phyloP scores from a whole-genome alignment of 2,888 invertebrate genomes.

The Hololepta plana region DNA sequence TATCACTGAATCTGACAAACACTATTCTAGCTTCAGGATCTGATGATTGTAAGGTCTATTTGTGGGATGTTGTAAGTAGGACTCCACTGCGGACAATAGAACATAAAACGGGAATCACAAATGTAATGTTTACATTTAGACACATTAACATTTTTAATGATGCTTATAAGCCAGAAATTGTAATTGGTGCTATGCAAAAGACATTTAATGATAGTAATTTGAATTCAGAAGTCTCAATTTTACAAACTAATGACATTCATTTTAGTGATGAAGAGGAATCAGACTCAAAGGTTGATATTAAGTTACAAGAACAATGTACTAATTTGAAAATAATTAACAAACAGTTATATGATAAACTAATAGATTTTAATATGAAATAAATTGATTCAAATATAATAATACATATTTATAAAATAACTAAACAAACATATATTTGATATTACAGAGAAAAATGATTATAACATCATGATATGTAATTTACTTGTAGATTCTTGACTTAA shows the following conservation, averaged over 20 bases:
- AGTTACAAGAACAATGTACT: constrained; percentile 31
- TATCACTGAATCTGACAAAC: constrained; percentile 56
- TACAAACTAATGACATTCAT: constrained; percentile 25
- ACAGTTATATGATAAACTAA: constrained; percentile 38
- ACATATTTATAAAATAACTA: too few species aligned
- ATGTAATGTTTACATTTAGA: constrained; percentile 48
- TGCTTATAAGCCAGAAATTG: constrained; percentile 29
- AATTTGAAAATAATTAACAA: constrained; percentile 37
- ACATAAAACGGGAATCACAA: constrained; percentile 59
- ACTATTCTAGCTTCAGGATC: constrained; percentile 58
- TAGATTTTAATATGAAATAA: constrained; percentile 10
- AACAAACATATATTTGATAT: constrained; percentile 6
- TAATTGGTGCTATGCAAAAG: constrained; percentile 43
- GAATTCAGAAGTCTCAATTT: constrained; percentile 29
- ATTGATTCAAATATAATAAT: too few species aligned
- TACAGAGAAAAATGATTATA: constrained; percentile 5
- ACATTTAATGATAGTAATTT: constrained; percentile 36
- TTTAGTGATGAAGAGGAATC: constrained; percentile 11
- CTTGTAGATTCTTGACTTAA: background rate
- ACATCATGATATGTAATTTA: constrained; percentile 1
- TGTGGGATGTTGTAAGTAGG: constrained; percentile 67
- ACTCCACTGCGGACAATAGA: constrained; percentile 51
- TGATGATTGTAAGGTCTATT: constrained; percentile 49
- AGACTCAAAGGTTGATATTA: constrained; percentile 8
- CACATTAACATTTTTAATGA: background rate